Evolutionary conservation across 2,113 vertebrate species (phyloP).

Genomic region (Alouatta palliata): DNA sequence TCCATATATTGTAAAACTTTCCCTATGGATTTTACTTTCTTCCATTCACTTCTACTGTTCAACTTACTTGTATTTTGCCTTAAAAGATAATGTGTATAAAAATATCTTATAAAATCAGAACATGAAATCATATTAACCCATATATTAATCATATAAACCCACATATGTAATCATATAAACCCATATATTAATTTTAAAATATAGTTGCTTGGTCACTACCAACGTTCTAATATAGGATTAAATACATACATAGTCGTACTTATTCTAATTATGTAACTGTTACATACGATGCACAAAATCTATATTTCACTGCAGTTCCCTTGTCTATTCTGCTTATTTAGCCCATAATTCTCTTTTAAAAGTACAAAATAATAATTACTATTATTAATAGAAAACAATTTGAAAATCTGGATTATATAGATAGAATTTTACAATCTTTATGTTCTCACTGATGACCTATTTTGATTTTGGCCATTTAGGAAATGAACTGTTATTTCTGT

Average conservation of each 20-base stretch:
- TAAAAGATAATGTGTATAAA: background rate
- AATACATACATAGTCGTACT: background rate
- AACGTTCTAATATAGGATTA: background rate
- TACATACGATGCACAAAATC: background rate
- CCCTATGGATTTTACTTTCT: background rate
- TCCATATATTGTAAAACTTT: background rate
- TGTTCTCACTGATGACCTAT: background rate
- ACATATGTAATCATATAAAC: too few species aligned
- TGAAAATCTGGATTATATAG: background rate
- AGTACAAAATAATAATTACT: background rate
- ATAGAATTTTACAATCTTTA: background rate
- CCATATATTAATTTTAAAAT: background rate
- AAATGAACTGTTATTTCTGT: background rate
- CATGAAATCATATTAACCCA: background rate
- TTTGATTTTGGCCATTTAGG: background rate
- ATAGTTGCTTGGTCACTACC: background rate
- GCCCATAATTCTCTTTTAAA: background rate
- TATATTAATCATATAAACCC: background rate
- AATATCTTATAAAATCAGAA: background rate
- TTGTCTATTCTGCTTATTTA: background rate
- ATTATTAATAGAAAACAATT: background rate
- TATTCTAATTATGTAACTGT: background rate
- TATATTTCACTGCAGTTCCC: background rate
- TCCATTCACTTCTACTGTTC: background rate
- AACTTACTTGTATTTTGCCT: background rate